Percentiles rank a stretch among this genome's conserved stretches.
phyloP scores from a whole-genome alignment of 2,797 vertebrate genomes.

The Rallus crepitans region DNA sequence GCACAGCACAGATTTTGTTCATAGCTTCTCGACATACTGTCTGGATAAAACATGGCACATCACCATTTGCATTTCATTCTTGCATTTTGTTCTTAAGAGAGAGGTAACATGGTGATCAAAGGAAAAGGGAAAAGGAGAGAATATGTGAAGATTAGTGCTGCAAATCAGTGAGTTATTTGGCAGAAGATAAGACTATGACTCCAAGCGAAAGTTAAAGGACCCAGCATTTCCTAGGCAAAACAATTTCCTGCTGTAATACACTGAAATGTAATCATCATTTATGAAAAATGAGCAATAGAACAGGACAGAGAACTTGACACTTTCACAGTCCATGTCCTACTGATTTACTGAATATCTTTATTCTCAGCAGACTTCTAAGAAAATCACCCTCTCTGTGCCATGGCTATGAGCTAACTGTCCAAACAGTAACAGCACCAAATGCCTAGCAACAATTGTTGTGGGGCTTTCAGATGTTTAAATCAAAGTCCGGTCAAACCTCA shows the following conservation, averaged over 20 bases:
- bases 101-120: rapidly evolving
- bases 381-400: background rate
- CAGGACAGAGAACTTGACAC: background rate
- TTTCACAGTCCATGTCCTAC: background rate
- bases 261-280: background rate
- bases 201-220: background rate
- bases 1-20: background rate
- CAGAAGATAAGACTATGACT: background rate
- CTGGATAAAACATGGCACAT: background rate
- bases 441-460: background rate
- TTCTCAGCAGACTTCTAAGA: background rate
- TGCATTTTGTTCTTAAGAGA: background rate
- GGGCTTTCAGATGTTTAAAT: conserved; percentile 12
- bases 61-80: background rate
- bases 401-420: background rate
- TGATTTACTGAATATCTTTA: background rate
- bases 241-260: background rate
- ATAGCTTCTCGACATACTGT: background rate
- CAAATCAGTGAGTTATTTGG: background rate
- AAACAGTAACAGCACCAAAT: background rate
- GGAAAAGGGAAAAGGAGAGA: background rate
- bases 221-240: background rate
- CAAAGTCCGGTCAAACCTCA: background rate
- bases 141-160: background rate
- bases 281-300: background rate